Evolutionary conservation across 2,797 vertebrate genomes (phyloP).

Genomic region (Channallabes apus): DNA sequence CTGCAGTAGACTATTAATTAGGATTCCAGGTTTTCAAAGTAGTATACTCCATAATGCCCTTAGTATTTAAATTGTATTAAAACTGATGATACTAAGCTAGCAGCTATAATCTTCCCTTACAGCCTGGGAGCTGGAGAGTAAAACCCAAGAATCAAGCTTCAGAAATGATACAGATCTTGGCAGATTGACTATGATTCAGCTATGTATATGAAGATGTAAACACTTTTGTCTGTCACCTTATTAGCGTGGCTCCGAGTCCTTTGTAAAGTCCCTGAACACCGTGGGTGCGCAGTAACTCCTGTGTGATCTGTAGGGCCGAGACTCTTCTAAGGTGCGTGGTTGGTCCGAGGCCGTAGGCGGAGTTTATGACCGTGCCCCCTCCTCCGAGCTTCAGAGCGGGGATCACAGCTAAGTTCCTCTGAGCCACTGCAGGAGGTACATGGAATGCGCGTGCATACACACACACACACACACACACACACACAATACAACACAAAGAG

Average conservation of each 20-base stretch:
- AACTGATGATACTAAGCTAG: not conserved
- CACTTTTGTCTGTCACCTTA: conserved; percentile 67
- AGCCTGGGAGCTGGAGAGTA: not conserved
- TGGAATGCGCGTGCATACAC: not conserved
- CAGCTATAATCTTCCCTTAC: not conserved
- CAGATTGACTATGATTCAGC: not conserved
- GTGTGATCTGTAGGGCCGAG: conserved; percentile 79
- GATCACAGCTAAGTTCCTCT: conserved; percentile 67
- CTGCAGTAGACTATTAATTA: not conserved
- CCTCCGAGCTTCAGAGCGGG: conserved; percentile 74
- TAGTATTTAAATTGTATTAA: not conserved
- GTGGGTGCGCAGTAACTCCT: conserved; percentile 77
- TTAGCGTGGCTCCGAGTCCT: conserved; percentile 80
- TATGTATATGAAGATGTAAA: not conserved
- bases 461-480: not conserved
- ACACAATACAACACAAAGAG: too few species aligned
- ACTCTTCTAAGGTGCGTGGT: conserved; percentile 62
- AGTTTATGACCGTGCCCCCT: conserved; percentile 70
- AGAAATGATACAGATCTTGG: not conserved
- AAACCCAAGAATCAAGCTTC: not conserved
- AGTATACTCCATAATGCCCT: not conserved
- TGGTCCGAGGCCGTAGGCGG: conserved; percentile 71
- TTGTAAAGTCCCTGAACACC: conserved; percentile 79
- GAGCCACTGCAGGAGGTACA: conserved; percentile 67
- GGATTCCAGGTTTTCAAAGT: not conserved